Evolutionary conservation across 2,113 vertebrate species (phyloP), one percentile per base, ranked within the genome.

Genomic region (Globicephala melas): DNA sequence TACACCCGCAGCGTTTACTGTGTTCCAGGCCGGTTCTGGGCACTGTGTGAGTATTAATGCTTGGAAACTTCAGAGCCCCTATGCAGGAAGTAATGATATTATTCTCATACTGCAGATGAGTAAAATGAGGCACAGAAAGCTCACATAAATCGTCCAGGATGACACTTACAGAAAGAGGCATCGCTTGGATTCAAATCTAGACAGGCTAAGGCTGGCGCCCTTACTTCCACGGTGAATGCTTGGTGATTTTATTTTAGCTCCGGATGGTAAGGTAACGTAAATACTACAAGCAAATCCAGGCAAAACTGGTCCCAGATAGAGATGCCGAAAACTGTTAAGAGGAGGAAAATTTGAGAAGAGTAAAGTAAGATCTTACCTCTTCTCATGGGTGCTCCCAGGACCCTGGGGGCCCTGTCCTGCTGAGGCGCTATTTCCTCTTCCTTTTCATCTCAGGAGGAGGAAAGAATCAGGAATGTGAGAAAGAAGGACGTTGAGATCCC

Each of bases 361-460:
- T 5, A 2, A 8, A n/a, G 36, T 3, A 15, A 6, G 15, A 0
- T 4, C 73, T 76, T 0, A 2, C 21, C 18, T 53, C 17, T 38
- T 15, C 58, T 50, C 3, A 6, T 5, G 3, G 18, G 12, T 2
- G 6, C 25, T 12, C 13, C 33, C 10, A 1, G 36, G 47, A 3
- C 60, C 8, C 6, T 0, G 15, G 18, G 55, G 41, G 0, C 0
- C 0, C 6, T 53, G 5, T 2, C 3, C 6, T 1, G 21, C 41
- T 20, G 12, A 17, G 13, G 0, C 8, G 26, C 5, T 0, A 10
- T 10, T 15, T 25, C 44, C 47, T 3, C 3, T 5, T 33, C 28
- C 26, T 2, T 44, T 8, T 0, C 11, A 44, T 20, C 18, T n/a
- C 50, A 0, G 2, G 9, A 31, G 7, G 20, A 65, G 4, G 23